Conservation (phyloP, 2,113 vertebrate genomes). For the Catharus fuscescens region DNA sequence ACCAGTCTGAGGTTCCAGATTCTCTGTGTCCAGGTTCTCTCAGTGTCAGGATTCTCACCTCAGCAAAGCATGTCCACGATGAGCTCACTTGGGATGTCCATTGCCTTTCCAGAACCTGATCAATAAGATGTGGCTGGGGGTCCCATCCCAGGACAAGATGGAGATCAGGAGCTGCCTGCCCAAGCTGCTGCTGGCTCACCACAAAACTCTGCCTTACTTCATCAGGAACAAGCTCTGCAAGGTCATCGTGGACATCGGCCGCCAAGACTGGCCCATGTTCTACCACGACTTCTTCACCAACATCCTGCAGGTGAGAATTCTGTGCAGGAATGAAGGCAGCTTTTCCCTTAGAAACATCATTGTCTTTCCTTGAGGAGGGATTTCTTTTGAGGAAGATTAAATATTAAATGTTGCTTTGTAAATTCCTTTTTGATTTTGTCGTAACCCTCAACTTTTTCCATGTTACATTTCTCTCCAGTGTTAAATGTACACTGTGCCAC, state of each 20-base stretch:
- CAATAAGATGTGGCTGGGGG: conserved; percentile 98
- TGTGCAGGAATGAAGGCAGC: background rate
- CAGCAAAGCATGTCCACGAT: rapidly evolving
- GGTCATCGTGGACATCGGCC: conserved; percentile 97
- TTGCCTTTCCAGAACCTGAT: conserved; percentile 88
- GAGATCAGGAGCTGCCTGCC: conserved; percentile 96
- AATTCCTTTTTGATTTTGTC: background rate
- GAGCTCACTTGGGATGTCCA: background rate
- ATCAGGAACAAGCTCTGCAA: conserved; percentile 98
- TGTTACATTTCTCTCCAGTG: rapidly evolving
- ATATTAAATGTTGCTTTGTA: background rate
- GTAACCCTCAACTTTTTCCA: background rate
- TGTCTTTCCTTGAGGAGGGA: background rate
- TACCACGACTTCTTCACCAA: conserved; percentile 99
- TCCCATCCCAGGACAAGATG: conserved; percentile 96
- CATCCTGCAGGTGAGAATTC: conserved; percentile 88
- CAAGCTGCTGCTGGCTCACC: conserved; percentile 93
- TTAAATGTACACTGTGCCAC: background rate
- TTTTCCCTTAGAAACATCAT: background rate
- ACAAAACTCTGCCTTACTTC: conserved; percentile 95
- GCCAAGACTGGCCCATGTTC: conserved; percentile 99
- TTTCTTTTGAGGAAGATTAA: background rate
- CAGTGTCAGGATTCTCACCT: background rate
- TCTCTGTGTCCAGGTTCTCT: rapidly evolving
- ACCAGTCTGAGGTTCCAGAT: background rate